phyloP scores from a whole-genome alignment of 1,140 invertebrate genomes.

The Danaus melanippus region DNA sequence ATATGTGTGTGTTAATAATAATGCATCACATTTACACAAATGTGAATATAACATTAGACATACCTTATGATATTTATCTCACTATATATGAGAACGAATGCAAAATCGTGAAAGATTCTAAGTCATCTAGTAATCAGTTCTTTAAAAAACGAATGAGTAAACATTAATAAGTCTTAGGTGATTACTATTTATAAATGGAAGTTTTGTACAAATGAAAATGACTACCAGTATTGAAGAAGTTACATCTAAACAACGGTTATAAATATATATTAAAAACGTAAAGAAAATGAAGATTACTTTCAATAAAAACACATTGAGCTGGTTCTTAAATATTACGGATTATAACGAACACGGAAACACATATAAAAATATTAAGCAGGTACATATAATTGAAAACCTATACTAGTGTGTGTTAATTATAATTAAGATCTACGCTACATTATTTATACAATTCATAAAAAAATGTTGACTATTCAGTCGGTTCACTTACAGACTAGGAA shows the following conservation, averaged over 20 bases:
- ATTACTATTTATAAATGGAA: too few species aligned
- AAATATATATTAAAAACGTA: too few species aligned
- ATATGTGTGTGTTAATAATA: background rate
- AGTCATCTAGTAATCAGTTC: slow-evolving; percentile 7
- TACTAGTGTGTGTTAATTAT: background rate
- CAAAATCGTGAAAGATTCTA: background rate
- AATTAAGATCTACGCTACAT: slow-evolving; percentile 34
- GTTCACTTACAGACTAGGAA: slow-evolving; percentile 55
- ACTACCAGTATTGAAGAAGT: too few species aligned
- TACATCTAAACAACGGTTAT: too few species aligned
- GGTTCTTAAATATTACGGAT: too few species aligned
- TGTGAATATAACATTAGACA: slow-evolving; percentile 14
- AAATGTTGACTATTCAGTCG: slow-evolving; percentile 70
- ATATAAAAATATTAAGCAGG: too few species aligned
- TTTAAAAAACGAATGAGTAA: slow-evolving; percentile 8
- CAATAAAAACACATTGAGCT: too few species aligned
- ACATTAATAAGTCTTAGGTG: too few species aligned
- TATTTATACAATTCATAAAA: slow-evolving; percentile 54
- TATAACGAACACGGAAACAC: too few species aligned
- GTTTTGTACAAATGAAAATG: too few species aligned
- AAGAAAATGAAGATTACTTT: too few species aligned
- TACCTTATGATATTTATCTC: slow-evolving; percentile 9
- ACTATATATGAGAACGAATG: slow-evolving; percentile 11
- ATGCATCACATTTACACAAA: slow-evolving; percentile 16
- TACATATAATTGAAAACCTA: slow-evolving; percentile 1